Base-by-base conservation (phyloP, 2,888 invertebrate species). In the Dynastes grantii region DNA sequence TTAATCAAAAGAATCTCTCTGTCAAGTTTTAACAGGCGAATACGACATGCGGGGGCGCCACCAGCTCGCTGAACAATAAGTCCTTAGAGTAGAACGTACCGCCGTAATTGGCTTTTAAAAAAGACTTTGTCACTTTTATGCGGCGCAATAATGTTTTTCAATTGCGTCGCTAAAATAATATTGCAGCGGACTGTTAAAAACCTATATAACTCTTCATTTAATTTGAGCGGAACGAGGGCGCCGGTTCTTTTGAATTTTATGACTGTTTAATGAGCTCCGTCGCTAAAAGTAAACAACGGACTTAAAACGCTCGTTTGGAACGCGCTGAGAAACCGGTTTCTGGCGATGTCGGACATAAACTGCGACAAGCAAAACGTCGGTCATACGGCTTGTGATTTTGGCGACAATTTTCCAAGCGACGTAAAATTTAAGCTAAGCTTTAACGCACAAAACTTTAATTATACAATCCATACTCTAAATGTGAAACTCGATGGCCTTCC, bases 1-100 rank as follows among this genome's bases (percentile, higher is more conserved):
- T 85, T 85, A 85, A 85, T 84, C 85, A 85, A 84, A 85, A 83
- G 83, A 82, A 40, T 73, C 73, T 58, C 58, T 16, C 73, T 61
- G 73, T 73, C 32, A 53, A 53, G 53, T 55, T 70, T 13, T 13
- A 55, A 53, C 32, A 8, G 73, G 73, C 58, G 73, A 68, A 49
- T 53, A 51, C 4, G 51, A 16, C 16, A 16, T 2, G n/a, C 4
- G 49, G 27, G 16, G 27, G 16, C 49, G 6, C 27, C 45, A n/a
- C 67, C 9, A 37, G 37, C 67, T 49, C 4, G 53, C 16, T 49
- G 49, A 68, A 49, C 67, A 68, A 68, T 68, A 49, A 68, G 22
- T 49, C 58, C 73, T 73, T 61, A 37, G 40, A 58, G 40, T 8
- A 73, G 16, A 73, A 37, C 16, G 22, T n/a, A 45, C 58, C 40